phyloP scores from a whole-genome alignment of 2,797 vertebrate species.

The Helostoma temminkii region DNA sequence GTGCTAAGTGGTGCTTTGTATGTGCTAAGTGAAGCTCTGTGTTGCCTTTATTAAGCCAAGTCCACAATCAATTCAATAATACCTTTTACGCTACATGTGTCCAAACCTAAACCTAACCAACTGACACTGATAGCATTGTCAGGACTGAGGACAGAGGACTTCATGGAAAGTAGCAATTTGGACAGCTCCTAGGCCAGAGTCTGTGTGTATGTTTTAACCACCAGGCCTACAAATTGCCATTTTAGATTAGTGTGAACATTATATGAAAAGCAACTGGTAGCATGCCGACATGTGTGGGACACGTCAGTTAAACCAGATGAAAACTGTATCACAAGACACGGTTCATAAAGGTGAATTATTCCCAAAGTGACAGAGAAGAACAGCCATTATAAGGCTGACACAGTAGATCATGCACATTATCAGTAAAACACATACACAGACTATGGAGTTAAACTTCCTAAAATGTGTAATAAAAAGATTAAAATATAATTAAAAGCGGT shows the following conservation, averaged over 20 bases:
- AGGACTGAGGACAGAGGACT: no score
- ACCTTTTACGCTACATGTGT: not conserved
- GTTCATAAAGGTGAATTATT: slow-evolving; percentile 50
- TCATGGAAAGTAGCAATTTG: not conserved
- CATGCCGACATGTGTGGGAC: slow-evolving; percentile 25
- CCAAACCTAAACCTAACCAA: not conserved
- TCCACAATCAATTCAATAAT: not conserved
- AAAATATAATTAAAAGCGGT: slow-evolving; percentile 54
- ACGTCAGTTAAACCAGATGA: slow-evolving; percentile 48
- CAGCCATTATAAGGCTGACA: slow-evolving; percentile 4
- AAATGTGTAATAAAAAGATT: slow-evolving; percentile 43
- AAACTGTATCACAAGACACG: slow-evolving; percentile 30
- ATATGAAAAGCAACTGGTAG: slow-evolving; percentile 19
- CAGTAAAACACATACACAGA: slow-evolving; percentile 18
- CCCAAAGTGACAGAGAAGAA: not conserved
- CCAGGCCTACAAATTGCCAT: no score
- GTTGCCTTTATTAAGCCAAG: slow-evolving; percentile 27
- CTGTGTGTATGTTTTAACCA: no score
- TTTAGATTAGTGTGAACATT: not conserved
- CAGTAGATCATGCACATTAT: slow-evolving; percentile 31
- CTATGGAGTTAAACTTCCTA: slow-evolving; percentile 22
- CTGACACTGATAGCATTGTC: not conserved
- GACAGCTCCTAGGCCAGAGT: no score
- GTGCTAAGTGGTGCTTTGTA: slow-evolving; percentile 59
- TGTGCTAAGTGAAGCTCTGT: slow-evolving; percentile 54